Base-by-base conservation (phyloP, 2,113 vertebrate genomes). In the Petroica traversi region DNA sequence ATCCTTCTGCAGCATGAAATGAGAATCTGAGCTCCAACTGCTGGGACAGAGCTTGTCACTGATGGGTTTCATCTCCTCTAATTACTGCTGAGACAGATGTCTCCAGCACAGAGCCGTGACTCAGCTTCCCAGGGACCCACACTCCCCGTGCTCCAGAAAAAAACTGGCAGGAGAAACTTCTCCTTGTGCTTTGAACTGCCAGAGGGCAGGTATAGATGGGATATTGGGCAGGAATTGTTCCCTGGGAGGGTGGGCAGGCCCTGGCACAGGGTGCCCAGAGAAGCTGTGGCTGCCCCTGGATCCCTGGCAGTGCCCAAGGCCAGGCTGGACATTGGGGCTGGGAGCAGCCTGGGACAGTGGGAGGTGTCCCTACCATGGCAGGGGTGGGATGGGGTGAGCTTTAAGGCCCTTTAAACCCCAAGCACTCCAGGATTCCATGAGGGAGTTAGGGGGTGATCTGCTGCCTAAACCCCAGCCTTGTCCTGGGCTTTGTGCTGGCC, bases 1-100 rank as follows among this genome's bases (percentile, higher is more conserved):
- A 74, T 72, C 77, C 55, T 80, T 58, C 51, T 23, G 90, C 34
- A 11, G 87, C 82, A 93, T 64, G 89, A 93, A 97, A 95, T 80
- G 64, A 94, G 69, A 68, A 96, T 76, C 45, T 93, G 57, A 69
- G 74, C 43, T 61, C 68, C 66, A 66, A 85, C 85, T 71, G 80
- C 86, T 19, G 46, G 24, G 69, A 83, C 31, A 8, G 46, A 92
- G 88, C 71, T 83, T 11, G 28, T 75, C 83, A 48, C 68, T 43
- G 84, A 34, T 66, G 43, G 46, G 19, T 45, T 79, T 48, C 80
- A 69, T 82, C 91, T 82, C 18, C 51, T 26, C 40, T 91, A 92
- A 80, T 71, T 55, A 51, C 76, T 79, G 71, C 40, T 63, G 63
- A 66, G 52, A 77, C 55, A 64, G 86, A 82, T 71, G 51, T 84